Base-by-base conservation (phyloP, 2,888 invertebrate genomes). In the Hoplodrina ambigua region DNA sequence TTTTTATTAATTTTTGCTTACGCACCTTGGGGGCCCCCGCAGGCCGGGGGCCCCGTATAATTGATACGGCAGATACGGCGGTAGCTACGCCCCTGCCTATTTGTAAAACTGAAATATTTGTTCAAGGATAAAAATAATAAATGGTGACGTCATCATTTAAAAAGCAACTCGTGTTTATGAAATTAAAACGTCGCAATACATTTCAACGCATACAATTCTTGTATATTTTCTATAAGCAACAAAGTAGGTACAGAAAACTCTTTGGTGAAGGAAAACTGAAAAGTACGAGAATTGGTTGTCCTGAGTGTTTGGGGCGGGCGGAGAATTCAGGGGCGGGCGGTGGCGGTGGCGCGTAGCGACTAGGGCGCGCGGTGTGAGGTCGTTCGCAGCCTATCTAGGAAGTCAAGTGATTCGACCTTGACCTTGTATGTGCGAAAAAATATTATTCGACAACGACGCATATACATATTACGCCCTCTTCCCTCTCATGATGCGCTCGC, bases 371-470 rank as follows among this genome's bases (percentile, higher is more conserved):
- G 46, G 46, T 17, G 73, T 80, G 87, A 89, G 90, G 90, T 85
- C 89, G 78, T 77, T 73, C 87, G 86, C 85, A 83, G 82, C 85
- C 90, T 92, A 91, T 93, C 94, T 94, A 95, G 95, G 95, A 96
- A 96, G 94, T 95, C 93, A 94, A 95, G 88, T 90, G 90, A 89
- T 92, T 87, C 87, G 91, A 91, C 95, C 95, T 94, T 93, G 94
- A 94, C 94, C 95, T 95, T 95, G 94, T 88, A 81, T 88, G 87
- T 92, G 94, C 93, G 93, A 94, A 95, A 94, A 93, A 95, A 92
- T 89, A 88, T 92, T 73, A 93, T 94, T 94, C 90, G 91, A 89
- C 90, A 86, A 82, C 89, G 88, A 91, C 91, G 90, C 87, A 89
- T 88, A 81, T 81, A 80, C 85, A 50, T 44, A 60, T 19, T 71